These are phyloP conservation scores for Heliconius aoede DNA, from an alignment of 2,888 invertebrate species.

Conservation along the genomic window DNA sequence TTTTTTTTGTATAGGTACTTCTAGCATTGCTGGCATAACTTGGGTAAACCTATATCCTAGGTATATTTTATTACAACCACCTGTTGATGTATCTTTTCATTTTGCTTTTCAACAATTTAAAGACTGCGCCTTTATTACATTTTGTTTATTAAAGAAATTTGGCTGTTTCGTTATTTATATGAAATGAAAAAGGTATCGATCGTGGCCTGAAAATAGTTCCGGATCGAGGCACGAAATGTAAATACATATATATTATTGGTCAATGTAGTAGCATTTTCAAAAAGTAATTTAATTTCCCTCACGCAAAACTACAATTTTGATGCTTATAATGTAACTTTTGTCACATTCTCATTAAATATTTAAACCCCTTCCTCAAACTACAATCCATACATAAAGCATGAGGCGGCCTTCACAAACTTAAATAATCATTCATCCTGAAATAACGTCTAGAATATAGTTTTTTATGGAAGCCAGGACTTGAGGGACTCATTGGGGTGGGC, in stretches of 20 bases:
- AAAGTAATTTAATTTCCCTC: not conserved
- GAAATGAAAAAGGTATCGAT: no score
- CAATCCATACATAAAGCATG: not conserved
- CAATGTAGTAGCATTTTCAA: not conserved
- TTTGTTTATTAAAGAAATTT: not conserved
- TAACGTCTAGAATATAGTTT: conserved; percentile 23
- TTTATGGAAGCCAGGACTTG: not conserved
- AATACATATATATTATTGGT: not conserved
- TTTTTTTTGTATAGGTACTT: not conserved
- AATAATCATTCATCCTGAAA: not conserved
- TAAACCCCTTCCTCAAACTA: conserved; percentile 26
- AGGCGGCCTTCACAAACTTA: not conserved
- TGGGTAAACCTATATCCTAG: no score
- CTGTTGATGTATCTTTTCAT: not conserved
- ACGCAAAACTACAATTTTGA: conserved; percentile 8
- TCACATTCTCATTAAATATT: conserved; percentile 19
- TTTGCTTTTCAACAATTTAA: not conserved
- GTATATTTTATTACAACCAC: not conserved
- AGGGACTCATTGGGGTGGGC: conserved; percentile 24
- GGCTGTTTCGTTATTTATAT: no score
- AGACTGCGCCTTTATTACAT: not conserved
- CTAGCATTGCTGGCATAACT: not conserved
- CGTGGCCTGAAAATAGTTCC: no score
- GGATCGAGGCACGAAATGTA: not conserved
- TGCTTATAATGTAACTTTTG: conserved; percentile 8